Evolutionary conservation across 2,113 vertebrate genomes (phyloP).

Genomic region (Myxocyprinus asiaticus): DNA sequence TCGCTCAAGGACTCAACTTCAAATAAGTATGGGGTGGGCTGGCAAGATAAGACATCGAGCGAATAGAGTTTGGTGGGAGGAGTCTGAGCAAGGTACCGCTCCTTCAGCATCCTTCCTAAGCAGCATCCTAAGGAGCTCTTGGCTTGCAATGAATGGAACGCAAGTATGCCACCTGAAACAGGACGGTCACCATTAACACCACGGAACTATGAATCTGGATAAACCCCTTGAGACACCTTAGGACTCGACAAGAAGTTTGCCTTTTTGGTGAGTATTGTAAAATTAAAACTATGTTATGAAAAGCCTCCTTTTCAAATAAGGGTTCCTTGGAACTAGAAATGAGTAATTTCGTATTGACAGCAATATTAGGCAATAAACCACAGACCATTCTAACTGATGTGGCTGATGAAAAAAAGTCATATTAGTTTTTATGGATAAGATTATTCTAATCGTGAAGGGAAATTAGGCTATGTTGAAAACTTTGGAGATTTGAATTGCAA

Average conservation of each 20-base stretch:
- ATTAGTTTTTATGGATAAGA: too few relatives aligned
- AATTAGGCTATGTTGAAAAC: not conserved
- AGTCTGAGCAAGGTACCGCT: constrained; percentile 56
- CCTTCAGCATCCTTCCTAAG: constrained; percentile 60
- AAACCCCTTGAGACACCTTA: constrained; percentile 47
- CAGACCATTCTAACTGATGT: too few relatives aligned
- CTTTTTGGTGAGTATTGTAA: constrained; percentile 63
- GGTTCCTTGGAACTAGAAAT: too few relatives aligned
- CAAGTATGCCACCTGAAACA: constrained; percentile 21
- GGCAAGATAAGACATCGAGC: constrained; percentile 61
- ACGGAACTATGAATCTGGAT: constrained; percentile 30
- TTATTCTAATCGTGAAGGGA: too few relatives aligned
- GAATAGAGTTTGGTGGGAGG: constrained; percentile 74
- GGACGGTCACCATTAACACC: not conserved
- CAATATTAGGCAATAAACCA: too few relatives aligned
- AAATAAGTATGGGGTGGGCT: constrained; percentile 57
- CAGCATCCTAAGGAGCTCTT: constrained; percentile 51
- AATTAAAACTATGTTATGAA: not conserved
- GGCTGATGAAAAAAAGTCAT: too few relatives aligned
- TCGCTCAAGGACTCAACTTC: constrained; percentile 6
- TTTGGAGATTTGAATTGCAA: not conserved
- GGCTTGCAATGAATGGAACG: constrained; percentile 41
- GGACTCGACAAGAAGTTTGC: not conserved
- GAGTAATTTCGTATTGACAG: too few relatives aligned
- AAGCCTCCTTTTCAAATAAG: too few relatives aligned